Evolutionary conservation across 2,113 vertebrate species (phyloP).

Genomic region (Pomatostomus ruficeps): DNA sequence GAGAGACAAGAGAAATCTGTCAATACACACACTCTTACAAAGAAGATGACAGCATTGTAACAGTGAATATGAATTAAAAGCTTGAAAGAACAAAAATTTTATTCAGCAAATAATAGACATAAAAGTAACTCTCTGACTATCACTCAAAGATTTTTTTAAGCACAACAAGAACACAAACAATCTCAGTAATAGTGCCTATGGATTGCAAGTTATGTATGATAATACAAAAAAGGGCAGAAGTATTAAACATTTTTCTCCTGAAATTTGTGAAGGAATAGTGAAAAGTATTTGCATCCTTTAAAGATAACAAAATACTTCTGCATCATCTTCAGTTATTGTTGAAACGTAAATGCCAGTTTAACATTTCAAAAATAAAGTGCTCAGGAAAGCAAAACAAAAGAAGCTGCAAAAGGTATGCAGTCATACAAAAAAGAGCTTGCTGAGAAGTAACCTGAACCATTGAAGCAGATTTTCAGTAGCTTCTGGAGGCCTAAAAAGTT

Average conservation of each 20-base stretch:
- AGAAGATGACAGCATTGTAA: not conserved
- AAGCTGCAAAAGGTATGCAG: not conserved
- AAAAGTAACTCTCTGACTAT: not conserved
- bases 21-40: not conserved
- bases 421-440: not conserved
- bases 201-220: not conserved
- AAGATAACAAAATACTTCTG: not conserved
- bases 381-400: not conserved
- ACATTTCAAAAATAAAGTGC: not conserved
- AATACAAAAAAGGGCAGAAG: not conserved
- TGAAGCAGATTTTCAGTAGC: not conserved
- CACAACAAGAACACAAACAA: not conserved
- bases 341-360: not conserved
- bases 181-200: not conserved
- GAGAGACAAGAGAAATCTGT: not conserved
- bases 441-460: not conserved
- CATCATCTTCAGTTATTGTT: not conserved
- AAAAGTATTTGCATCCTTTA: not conserved
- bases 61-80: not conserved
- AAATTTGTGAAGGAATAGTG: not conserved
- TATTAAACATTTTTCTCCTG: not conserved
- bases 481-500: not conserved
- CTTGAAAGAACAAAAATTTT: not conserved
- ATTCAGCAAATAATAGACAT: not conserved
- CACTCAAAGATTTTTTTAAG: not conserved